Percentiles rank a stretch among this genome's conserved stretches.
These are phyloP conservation scores for Lordiphosa fenestrarum DNA, from an alignment of 2,888 invertebrate genomes.

Conservation along the genomic window DNA sequence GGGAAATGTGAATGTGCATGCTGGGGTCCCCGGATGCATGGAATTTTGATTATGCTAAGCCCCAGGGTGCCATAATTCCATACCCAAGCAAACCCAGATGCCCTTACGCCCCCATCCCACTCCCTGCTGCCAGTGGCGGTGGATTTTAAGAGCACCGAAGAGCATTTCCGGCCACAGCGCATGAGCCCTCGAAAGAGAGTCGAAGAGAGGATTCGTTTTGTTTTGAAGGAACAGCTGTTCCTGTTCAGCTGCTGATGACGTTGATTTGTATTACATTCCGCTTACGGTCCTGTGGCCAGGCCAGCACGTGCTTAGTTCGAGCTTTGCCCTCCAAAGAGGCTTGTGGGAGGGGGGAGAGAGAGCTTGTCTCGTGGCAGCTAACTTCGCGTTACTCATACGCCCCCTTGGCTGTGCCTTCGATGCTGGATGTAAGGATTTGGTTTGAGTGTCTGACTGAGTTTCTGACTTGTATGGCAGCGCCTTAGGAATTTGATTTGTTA, in stretches of 20 bases:
- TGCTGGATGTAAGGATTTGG: too few species aligned
- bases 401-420: conserved; percentile 24
- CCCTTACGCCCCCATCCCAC: conserved; percentile 3
- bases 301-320: conserved; percentile 32
- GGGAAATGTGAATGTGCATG: conserved; percentile 39
- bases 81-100: conserved; percentile 51
- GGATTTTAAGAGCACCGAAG: conserved; percentile 11
- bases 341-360: conserved; percentile 6
- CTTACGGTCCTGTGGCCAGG: background rate
- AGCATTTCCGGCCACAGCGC: conserved; percentile 1
- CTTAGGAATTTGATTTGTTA: too few species aligned
- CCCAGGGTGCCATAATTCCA: conserved; percentile 80
- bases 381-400: conserved; percentile 61
- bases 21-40: conserved; percentile 77
- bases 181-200: background rate
- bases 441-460: too few species aligned
- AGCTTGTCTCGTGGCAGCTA: conserved; percentile 27
- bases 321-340: conserved; percentile 3
- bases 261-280: conserved; percentile 2
- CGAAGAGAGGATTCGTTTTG: conserved; percentile 11
- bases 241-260: conserved; percentile 6
- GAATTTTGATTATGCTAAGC: conserved; percentile 81
- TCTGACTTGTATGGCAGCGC: too few species aligned
- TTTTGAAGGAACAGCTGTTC: conserved; percentile 32
- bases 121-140: background rate